Conservation (phyloP, 2,797 vertebrate genomes). For the Syngnathus acus region DNA sequence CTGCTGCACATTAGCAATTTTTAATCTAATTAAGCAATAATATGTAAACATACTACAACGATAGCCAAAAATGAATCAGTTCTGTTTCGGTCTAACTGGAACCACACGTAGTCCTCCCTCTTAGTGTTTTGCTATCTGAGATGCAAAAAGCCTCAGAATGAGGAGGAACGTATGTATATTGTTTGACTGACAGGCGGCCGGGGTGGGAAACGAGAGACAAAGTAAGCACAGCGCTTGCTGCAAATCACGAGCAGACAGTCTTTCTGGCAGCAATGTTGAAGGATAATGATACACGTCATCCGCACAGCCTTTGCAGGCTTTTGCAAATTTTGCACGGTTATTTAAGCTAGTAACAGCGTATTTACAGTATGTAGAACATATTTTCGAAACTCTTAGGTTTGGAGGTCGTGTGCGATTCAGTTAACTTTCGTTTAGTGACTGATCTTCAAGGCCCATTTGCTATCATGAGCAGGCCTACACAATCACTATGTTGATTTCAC, state of each 20-base stretch:
- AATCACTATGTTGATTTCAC: constrained; percentile 36
- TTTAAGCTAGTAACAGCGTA: neutral
- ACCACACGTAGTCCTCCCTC: neutral
- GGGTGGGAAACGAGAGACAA: neutral
- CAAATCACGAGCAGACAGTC: neutral
- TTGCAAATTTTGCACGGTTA: neutral
- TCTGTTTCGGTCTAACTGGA: neutral
- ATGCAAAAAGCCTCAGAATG: neutral
- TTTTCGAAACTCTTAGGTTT: neutral
- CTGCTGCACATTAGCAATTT: constrained; percentile 5
- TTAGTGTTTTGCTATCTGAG: neutral
- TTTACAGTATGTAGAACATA: neutral
- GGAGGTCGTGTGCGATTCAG: neutral
- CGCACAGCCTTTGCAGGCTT: neutral
- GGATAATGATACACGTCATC: constrained; percentile 3
- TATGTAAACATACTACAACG: constrained; percentile 1
- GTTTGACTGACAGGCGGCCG: neutral
- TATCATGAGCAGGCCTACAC: constrained; percentile 17
- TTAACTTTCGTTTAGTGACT: constrained; percentile 20
- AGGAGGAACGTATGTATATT: neutral
- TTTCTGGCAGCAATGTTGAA: neutral
- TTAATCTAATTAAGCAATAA: constrained; percentile 2
- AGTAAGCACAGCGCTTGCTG: neutral
- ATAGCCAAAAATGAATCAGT: neutral
- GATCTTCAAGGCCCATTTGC: constrained; percentile 14